phyloP scores from a whole-genome alignment of 2,797 vertebrate species.

The Potorous gilbertii region DNA sequence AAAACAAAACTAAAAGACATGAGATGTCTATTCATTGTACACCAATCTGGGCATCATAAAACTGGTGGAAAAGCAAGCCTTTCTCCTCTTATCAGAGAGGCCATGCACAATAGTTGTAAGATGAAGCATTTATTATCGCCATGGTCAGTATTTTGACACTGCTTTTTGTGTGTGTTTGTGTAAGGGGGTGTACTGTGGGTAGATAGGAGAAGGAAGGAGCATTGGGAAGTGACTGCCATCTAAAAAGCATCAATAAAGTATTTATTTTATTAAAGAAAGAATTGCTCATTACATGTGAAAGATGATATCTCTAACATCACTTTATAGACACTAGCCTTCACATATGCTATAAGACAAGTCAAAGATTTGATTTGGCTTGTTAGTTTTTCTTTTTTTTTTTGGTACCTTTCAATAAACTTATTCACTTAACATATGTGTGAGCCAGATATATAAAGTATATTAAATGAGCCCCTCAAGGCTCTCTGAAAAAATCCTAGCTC shows the following conservation, averaged over 20 bases:
- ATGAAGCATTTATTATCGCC: neutral
- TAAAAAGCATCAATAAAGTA: neutral
- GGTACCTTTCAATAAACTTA: neutral
- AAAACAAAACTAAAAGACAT: neutral
- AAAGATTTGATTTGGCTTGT: neutral
- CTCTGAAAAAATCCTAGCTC: conserved; percentile 32
- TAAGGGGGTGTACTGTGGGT: neutral
- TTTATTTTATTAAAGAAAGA: neutral
- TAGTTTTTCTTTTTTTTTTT: neutral
- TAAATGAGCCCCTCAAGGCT: conserved; percentile 42
- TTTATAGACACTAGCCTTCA: neutral
- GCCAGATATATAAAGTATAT: conserved; percentile 42
- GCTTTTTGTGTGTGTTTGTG: neutral
- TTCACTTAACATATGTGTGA: conserved; percentile 36
- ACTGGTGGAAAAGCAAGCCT: neutral
- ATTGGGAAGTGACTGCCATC: neutral
- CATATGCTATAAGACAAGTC: neutral
- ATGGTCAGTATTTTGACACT: neutral
- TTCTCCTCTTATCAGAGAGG: neutral
- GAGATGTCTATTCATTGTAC: neutral
- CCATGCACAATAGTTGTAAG: neutral
- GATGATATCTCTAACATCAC: conserved; percentile 30
- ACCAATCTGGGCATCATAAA: neutral
- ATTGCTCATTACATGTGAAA: conserved; percentile 9
- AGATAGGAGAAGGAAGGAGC: neutral